A percentile compares a stretch with the other conserved stretches of the same genome.
phyloP scores from a whole-genome alignment of 1,140 invertebrate genomes.

The Acromyrmex charruanus region DNA sequence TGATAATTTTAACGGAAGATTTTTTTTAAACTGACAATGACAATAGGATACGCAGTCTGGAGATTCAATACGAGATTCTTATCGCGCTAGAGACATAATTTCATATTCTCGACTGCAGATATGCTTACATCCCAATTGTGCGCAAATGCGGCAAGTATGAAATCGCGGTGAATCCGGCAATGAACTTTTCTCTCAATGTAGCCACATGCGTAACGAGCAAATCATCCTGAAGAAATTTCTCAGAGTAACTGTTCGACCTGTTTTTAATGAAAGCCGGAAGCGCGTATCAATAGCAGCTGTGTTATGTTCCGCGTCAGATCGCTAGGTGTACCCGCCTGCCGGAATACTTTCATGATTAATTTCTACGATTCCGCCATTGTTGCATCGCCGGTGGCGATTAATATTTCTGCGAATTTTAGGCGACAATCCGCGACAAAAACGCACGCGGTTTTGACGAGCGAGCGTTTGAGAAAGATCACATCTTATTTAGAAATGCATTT shows the following conservation, averaged over 20 bases:
- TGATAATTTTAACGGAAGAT: not conserved
- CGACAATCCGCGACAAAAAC: not conserved
- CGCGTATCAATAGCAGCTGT: conserved; percentile 48
- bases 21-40: not conserved
- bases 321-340: conserved; percentile 19
- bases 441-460: not conserved
- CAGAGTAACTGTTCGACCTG: conserved; percentile 58
- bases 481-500: conserved; percentile 38
- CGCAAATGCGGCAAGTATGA: conserved; percentile 10
- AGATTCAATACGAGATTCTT: not conserved
- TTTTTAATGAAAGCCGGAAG: conserved; percentile 75
- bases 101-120: not conserved
- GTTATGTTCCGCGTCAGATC: conserved; percentile 57
- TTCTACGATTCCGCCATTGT: not conserved
- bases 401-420: conserved; percentile 14
- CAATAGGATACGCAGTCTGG: not conserved
- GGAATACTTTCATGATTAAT: conserved; percentile 43
- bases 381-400: not conserved
- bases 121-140: not conserved
- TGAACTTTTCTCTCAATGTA: conserved; percentile 55
- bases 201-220: conserved; percentile 58
- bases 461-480: not conserved
- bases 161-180: conserved; percentile 32
- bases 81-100: not conserved
- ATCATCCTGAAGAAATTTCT: conserved; percentile 73